Evolutionary conservation across 2,888 invertebrate genomes (phyloP).

Genomic region (Crioceris asparagi): DNA sequence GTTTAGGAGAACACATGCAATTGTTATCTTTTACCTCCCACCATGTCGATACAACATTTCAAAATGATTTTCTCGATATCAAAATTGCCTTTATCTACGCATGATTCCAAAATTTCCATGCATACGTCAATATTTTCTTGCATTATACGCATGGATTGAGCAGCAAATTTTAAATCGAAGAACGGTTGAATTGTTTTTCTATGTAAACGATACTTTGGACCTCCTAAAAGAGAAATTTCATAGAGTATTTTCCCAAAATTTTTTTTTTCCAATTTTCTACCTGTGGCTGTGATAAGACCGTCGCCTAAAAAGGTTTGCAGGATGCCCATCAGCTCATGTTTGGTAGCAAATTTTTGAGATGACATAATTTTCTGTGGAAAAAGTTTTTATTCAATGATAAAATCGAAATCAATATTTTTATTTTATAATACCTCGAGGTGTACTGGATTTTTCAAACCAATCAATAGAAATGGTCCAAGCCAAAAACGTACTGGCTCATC

Average conservation of each 20-base stretch:
- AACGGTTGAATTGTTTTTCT: conserved; percentile 22
- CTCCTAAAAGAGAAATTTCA: no score
- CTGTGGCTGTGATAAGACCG: conserved; percentile 22
- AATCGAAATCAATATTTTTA: no score
- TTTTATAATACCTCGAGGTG: conserved; percentile 25
- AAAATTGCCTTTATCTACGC: conserved; percentile 17
- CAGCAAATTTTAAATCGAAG: conserved; percentile 20
- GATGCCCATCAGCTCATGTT: conserved; percentile 22
- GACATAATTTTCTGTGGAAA: conserved; percentile 25
- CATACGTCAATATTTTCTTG: conserved; percentile 17
- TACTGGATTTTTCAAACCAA: conserved; percentile 19
- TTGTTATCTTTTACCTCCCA: conserved; percentile 17
- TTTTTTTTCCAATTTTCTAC: conserved; percentile 12
- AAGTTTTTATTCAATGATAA: no score
- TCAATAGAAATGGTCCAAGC: conserved; percentile 21
- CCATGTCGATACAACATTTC: conserved; percentile 19
- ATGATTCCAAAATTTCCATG: conserved; percentile 16
- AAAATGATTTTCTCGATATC: conserved; percentile 15
- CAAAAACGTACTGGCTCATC: conserved; percentile 21
- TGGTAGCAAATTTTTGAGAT: conserved; percentile 20
- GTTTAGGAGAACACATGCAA: not conserved
- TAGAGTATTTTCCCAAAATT: no score
- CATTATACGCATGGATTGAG: conserved; percentile 11
- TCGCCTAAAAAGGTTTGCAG: conserved; percentile 20
- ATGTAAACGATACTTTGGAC: conserved; percentile 18